Conservation (phyloP, 1,140 invertebrate species). For the Macrobrachium nipponense region DNA sequence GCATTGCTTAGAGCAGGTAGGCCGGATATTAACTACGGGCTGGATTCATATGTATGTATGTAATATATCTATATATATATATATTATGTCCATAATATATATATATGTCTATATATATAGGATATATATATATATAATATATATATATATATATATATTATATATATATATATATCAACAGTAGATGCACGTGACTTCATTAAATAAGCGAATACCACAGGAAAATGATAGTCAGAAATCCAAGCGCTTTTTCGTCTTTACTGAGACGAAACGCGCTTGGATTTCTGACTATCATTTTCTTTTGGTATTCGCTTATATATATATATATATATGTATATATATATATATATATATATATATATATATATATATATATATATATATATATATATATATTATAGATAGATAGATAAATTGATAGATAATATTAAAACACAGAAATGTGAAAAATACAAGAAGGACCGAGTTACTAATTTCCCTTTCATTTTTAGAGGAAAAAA, state of each 20-base stretch:
- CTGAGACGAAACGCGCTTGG: too few relatives aligned
- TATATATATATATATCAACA: not conserved
- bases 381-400: not conserved
- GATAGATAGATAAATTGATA: not conserved
- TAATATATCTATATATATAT: not conserved
- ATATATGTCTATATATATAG: not conserved
- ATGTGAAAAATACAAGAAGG: too few relatives aligned
- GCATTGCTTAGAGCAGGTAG: too few relatives aligned
- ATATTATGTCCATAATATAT: slow-evolving; percentile 5
- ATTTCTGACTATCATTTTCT: too few relatives aligned
- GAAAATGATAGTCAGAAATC: too few relatives aligned
- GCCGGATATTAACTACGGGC: too few relatives aligned
- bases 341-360: slow-evolving; percentile 9
- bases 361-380: not conserved
- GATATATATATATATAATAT: not conserved
- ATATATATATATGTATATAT: slow-evolving; percentile 1
- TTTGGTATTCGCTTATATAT: not conserved
- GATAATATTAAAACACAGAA: not conserved
- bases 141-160: not conserved
- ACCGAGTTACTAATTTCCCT: too few relatives aligned
- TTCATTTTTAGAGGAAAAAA: too few relatives aligned
- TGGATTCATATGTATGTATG: too few relatives aligned
- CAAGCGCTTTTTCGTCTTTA: too few relatives aligned
- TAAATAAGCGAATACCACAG: too few relatives aligned
- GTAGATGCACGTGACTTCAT: too few relatives aligned